phyloP scores from a whole-genome alignment of 2,797 vertebrate species.

The Halcyon leucocephala region DNA sequence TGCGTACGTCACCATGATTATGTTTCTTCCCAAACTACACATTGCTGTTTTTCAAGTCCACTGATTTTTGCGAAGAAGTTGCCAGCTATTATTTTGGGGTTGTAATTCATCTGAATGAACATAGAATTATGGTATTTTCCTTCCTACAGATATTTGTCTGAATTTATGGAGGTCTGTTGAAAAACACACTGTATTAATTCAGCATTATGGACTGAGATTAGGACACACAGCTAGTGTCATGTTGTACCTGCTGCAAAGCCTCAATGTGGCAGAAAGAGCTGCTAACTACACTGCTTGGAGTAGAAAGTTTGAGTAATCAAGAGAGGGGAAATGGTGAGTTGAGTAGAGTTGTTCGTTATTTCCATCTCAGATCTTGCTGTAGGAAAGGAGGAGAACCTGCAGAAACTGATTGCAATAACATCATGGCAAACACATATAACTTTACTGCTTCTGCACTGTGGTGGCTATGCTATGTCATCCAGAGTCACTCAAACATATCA shows the following conservation, averaged over 20 bases:
- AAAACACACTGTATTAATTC: not conserved
- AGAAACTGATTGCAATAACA: conserved; percentile 22
- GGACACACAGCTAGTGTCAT: not conserved
- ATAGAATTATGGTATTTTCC: not conserved
- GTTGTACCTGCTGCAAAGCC: not conserved
- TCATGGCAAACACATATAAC: not conserved
- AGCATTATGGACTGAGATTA: not conserved
- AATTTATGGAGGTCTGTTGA: conserved; percentile 12
- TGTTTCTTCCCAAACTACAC: conserved; percentile 16
- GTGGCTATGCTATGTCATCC: too few species aligned
- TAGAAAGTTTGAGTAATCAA: not conserved
- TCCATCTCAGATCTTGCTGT: not conserved
- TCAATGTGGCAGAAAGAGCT: not conserved
- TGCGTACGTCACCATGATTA: not conserved
- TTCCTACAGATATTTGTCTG: conserved; percentile 24
- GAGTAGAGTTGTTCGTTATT: not conserved
- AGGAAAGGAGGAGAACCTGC: conserved; percentile 15
- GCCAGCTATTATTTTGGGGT: conserved; percentile 11
- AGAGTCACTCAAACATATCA: too few species aligned
- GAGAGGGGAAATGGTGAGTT: not conserved
- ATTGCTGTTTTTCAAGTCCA: not conserved
- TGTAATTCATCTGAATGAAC: not conserved
- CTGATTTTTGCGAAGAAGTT: conserved; percentile 21
- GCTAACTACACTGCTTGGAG: not conserved
- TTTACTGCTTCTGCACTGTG: conserved; percentile 31